These are phyloP conservation scores for Pyrocoelia pectoralis DNA, from an alignment of 2,888 invertebrate species.

Conservation along the genomic window DNA sequence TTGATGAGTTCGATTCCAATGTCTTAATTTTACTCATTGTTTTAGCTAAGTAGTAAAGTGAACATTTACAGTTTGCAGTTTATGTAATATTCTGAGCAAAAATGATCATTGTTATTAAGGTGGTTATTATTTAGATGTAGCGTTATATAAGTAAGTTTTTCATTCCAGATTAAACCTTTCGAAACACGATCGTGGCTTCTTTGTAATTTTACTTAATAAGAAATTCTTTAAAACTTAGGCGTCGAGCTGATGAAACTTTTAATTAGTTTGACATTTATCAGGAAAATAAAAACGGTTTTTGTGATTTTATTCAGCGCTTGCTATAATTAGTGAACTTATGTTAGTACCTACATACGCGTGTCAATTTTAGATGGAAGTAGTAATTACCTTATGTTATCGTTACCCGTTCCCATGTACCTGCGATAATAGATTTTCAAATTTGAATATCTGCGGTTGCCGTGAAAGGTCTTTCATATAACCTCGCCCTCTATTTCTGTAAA, in stretches of 20 bases:
- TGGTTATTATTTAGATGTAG: no score
- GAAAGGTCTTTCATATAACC: slow-evolving; percentile 27
- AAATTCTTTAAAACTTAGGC: slow-evolving; percentile 19
- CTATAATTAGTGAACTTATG: no score
- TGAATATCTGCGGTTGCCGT: slow-evolving; percentile 25
- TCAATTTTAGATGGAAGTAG: background rate
- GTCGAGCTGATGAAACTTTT: slow-evolving; percentile 34
- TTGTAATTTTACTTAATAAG: slow-evolving; percentile 26
- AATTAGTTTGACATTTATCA: slow-evolving; percentile 39
- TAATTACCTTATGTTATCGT: slow-evolving; percentile 2
- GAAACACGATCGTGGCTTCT: slow-evolving; percentile 20
- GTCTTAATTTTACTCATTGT: background rate
- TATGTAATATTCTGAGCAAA: no score
- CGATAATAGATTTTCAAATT: slow-evolving; percentile 32
- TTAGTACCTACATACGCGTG: no score
- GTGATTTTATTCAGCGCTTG: no score
- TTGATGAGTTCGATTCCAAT: slow-evolving; percentile 11
- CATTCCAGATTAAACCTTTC: slow-evolving; percentile 15
- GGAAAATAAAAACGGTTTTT: slow-evolving; percentile 23
- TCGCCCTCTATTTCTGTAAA: slow-evolving; percentile 35
- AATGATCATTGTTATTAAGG: no score
- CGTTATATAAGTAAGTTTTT: no score
- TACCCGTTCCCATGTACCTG: slow-evolving; percentile 6
- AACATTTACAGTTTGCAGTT: background rate
- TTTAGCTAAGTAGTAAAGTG: background rate